Percentiles rank a stretch among this genome's conserved stretches.
Conservation (phyloP, 2,797 vertebrate genomes). For the Halcyon chelicuti region DNA sequence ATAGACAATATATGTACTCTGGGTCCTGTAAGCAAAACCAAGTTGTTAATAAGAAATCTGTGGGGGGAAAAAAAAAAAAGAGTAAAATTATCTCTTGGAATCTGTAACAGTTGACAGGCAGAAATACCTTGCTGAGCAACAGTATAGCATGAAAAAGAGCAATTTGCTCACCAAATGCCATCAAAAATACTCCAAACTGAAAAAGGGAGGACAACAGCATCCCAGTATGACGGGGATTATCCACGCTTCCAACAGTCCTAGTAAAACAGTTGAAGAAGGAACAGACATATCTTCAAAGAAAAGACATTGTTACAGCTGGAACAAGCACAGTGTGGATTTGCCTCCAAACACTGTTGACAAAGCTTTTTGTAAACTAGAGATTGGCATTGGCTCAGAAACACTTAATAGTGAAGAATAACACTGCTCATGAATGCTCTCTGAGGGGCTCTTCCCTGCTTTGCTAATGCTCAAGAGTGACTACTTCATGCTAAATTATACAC, state of each 20-base stretch:
- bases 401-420: not conserved
- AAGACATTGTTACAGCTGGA: not conserved
- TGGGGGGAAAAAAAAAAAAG: not conserved
- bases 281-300: not conserved
- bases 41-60: constrained; percentile 45
- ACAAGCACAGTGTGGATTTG: not conserved
- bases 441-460: not conserved
- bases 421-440: not conserved
- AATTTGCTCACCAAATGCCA: not conserved
- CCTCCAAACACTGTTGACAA: not conserved
- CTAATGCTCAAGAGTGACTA: not conserved
- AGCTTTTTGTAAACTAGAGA: not conserved
- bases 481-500: not conserved
- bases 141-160: not conserved
- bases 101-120: constrained; percentile 49
- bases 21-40: constrained; percentile 39
- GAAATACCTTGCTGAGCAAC: constrained; percentile 11
- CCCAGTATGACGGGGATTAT: not conserved
- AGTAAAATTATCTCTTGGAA: not conserved
- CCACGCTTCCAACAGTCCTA: not conserved
- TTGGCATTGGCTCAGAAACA: not conserved
- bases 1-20: not conserved
- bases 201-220: not conserved
- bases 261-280: not conserved
- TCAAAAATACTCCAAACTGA: not conserved